These are phyloP conservation scores for Blennius ocellaris DNA, from an alignment of 2,113 vertebrate species.

Conservation along the genomic window DNA sequence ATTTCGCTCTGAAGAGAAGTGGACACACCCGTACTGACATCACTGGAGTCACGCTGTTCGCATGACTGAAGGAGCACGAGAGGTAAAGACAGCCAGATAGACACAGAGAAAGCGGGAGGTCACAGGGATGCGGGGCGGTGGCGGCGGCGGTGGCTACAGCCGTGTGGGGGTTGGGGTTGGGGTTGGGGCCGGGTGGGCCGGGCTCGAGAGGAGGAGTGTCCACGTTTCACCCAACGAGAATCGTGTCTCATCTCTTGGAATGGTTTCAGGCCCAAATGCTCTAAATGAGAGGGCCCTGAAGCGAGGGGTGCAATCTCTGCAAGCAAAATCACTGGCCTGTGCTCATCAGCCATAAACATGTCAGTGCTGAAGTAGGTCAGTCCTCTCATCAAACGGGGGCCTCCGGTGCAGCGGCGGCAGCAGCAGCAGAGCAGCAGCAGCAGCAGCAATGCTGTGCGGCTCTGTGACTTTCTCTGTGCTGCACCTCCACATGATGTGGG, in stretches of 20 bases:
- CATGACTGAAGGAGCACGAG: slow-evolving; percentile 4
- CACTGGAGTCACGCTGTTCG: neutral
- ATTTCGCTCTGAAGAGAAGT: neutral
- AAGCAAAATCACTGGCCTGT: slow-evolving; percentile 76
- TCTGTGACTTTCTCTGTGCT: slow-evolving; percentile 47
- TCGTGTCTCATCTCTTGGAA: slow-evolving; percentile 54
- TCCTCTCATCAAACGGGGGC: slow-evolving; percentile 72
- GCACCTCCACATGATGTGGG: slow-evolving; percentile 49
- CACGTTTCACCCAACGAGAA: slow-evolving; percentile 55
- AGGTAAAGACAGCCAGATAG: slow-evolving; percentile 22
- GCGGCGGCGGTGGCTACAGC: too few species aligned
- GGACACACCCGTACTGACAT: neutral
- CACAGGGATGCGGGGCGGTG: too few species aligned
- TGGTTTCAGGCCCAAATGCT: slow-evolving; percentile 58
- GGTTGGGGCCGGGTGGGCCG: slow-evolving; percentile 11
- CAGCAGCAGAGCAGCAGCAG: too few species aligned
- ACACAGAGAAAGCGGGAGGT: slow-evolving; percentile 27
- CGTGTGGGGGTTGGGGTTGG: neutral
- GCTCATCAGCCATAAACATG: slow-evolving; percentile 80
- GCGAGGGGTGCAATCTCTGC: slow-evolving; percentile 74
- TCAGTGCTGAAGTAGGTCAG: slow-evolving; percentile 80
- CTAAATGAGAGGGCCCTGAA: slow-evolving; percentile 74
- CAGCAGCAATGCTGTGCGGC: neutral
- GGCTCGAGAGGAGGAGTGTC: slow-evolving; percentile 31
- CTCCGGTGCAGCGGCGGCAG: slow-evolving; percentile 21